phyloP scores from a whole-genome alignment of 2,888 invertebrate species.

The Tenodera sinensis region DNA sequence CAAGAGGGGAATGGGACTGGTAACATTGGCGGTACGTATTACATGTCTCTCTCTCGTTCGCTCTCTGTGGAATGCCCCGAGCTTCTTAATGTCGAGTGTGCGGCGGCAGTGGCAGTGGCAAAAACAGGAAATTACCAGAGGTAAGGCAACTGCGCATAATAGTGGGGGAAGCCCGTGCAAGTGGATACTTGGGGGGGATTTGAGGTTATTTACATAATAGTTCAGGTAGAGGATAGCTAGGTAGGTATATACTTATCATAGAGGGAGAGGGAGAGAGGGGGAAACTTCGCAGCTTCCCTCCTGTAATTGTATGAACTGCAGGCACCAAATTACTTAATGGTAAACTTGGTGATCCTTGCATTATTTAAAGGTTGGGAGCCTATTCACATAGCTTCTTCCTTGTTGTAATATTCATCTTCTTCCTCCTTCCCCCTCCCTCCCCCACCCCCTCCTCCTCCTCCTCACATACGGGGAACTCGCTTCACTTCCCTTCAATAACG shows the following conservation, averaged over 20 bases:
- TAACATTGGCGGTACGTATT: too few species aligned
- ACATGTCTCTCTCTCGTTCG: too few species aligned
- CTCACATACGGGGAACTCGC: background rate
- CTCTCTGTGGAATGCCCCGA: too few species aligned
- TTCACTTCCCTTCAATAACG: background rate
- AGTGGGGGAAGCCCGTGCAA: background rate
- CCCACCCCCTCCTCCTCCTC: too few species aligned
- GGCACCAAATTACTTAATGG: background rate
- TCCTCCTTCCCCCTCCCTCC: too few species aligned
- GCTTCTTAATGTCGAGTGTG: too few species aligned
- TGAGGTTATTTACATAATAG: background rate
- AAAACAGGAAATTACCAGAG: background rate
- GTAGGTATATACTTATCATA: background rate
- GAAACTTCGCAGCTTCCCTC: background rate
- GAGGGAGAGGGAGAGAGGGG: too few species aligned
- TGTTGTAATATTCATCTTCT: background rate
- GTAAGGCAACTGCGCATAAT: background rate
- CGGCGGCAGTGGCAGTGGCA: too few species aligned
- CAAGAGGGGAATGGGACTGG: too few species aligned
- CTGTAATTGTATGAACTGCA: background rate
- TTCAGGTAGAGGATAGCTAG: background rate
- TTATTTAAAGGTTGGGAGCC: background rate
- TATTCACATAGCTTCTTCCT: background rate
- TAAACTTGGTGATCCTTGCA: background rate
- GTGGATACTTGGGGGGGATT: background rate